Evolutionary conservation across 2,797 vertebrate species (phyloP).

Genomic region (Myotis vivesi): DNA sequence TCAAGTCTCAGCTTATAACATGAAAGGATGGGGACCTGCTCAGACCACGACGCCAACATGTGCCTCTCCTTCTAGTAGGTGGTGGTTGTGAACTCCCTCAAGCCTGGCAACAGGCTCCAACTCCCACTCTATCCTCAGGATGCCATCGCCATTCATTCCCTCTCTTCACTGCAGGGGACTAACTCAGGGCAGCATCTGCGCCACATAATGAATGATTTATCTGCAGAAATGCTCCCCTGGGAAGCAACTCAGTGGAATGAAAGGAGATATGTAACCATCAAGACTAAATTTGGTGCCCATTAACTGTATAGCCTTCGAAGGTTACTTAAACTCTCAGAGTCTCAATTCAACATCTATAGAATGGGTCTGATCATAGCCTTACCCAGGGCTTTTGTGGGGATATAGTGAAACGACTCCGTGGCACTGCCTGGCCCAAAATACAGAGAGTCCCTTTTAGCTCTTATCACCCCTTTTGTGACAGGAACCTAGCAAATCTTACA

Average conservation of each 20-base stretch:
- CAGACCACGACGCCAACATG: slow-evolving; percentile 88
- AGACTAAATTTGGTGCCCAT: neutral
- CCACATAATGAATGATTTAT: neutral
- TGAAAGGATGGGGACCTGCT: slow-evolving; percentile 96
- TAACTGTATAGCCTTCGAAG: neutral
- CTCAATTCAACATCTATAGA: neutral
- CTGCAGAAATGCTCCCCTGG: neutral
- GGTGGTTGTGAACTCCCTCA: slow-evolving; percentile 39
- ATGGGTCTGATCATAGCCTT: neutral
- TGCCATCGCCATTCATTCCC: neutral
- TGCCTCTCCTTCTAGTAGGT: slow-evolving; percentile 95
- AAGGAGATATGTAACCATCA: slow-evolving; percentile 22
- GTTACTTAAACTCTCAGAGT: neutral
- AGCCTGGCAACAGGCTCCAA: neutral
- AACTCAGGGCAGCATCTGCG: neutral
- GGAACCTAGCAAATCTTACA: neutral
- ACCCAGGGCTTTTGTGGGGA: neutral
- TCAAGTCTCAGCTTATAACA: slow-evolving; percentile 93
- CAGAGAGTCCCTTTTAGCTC: neutral
- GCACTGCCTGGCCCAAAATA: neutral
- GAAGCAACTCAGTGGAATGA: neutral
- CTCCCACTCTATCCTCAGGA: neutral
- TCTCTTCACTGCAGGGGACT: neutral
- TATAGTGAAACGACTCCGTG: neutral
- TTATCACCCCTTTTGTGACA: neutral